Evolutionary conservation across 2,797 vertebrate species (phyloP).

Genomic region (Parambassis ranga): DNA sequence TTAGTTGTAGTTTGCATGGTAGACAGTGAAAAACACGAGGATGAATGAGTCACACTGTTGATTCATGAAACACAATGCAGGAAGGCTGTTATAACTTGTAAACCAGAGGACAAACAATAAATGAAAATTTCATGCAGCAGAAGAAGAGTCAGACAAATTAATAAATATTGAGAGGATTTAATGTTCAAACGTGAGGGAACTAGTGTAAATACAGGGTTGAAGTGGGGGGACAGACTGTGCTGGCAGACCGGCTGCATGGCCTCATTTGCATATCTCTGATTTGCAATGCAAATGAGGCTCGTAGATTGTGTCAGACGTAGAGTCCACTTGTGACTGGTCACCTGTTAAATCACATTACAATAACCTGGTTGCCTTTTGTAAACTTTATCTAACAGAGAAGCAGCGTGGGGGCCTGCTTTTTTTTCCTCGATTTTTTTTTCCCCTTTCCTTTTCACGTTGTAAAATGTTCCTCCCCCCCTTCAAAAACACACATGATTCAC

Average conservation of each 20-base stretch:
- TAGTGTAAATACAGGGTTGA: background rate
- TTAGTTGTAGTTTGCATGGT: slow-evolving; percentile 35
- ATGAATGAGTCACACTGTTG: slow-evolving; percentile 39
- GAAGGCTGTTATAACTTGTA: background rate
- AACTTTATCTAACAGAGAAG: slow-evolving; percentile 23
- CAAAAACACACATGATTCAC: slow-evolving; percentile 18
- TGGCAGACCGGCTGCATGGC: too few relatives aligned
- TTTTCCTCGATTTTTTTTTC: too few relatives aligned
- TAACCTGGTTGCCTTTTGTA: background rate
- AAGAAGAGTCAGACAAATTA: background rate
- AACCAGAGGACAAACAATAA: background rate
- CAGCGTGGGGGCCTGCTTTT: background rate
- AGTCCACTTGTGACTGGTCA: slow-evolving; percentile 38
- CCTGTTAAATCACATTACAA: slow-evolving; percentile 21
- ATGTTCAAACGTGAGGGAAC: background rate
- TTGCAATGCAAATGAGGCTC: slow-evolving; percentile 68
- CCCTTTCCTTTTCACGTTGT: too few relatives aligned
- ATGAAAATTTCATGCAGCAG: background rate
- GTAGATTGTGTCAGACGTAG: slow-evolving; percentile 30
- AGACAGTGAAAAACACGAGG: slow-evolving; percentile 29
- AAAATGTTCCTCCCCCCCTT: too few relatives aligned
- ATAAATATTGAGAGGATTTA: background rate
- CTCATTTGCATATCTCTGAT: slow-evolving; percentile 65
- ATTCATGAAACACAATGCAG: background rate
- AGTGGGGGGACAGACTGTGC: slow-evolving; percentile 14